Percentiles rank a stretch among this genome's conserved stretches.
These are phyloP conservation scores for Tiphia femorata DNA, from an alignment of 2,888 invertebrate genomes.

Conservation along the genomic window DNA sequence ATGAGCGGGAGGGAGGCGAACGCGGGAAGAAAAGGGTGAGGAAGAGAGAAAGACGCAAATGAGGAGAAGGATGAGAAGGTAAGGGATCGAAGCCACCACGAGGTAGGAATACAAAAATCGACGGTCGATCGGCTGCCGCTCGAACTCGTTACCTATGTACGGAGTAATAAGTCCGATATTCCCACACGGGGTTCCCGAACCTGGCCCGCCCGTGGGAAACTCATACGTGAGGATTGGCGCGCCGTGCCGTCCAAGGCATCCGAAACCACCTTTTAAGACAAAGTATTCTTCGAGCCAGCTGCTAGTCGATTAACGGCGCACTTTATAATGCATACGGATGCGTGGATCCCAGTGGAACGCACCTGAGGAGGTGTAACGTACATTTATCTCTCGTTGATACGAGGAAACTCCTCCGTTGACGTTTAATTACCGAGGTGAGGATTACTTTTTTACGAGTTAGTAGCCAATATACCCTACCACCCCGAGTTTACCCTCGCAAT, in stretches of 20 bases:
- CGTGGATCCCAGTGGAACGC: background rate
- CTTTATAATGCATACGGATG: background rate
- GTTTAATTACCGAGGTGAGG: no score
- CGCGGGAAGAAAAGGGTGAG: constrained; percentile 1
- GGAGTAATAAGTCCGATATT: constrained; percentile 66
- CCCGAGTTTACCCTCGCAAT: no score
- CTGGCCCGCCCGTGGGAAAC: constrained; percentile 67
- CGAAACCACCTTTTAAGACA: constrained; percentile 19
- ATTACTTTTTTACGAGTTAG: no score
- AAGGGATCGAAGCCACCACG: no score
- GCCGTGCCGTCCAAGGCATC: constrained; percentile 4
- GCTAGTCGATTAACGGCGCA: constrained; percentile 24
- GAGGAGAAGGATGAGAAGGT: background rate
- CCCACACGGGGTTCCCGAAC: constrained; percentile 55
- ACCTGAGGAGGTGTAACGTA: no score
- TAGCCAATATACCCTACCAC: no score
- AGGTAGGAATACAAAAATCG: constrained; percentile 64
- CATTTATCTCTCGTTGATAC: no score
- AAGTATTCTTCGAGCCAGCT: constrained; percentile 34
- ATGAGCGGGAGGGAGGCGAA: background rate
- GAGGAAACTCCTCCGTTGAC: no score
- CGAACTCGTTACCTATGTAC: constrained; percentile 58
- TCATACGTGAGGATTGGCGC: constrained; percentile 61
- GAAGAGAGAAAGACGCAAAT: constrained; percentile 39
- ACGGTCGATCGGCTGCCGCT: constrained; percentile 44